Conservation (phyloP, 2,113 vertebrate genomes). For the Cochlearius cochlearius region DNA sequence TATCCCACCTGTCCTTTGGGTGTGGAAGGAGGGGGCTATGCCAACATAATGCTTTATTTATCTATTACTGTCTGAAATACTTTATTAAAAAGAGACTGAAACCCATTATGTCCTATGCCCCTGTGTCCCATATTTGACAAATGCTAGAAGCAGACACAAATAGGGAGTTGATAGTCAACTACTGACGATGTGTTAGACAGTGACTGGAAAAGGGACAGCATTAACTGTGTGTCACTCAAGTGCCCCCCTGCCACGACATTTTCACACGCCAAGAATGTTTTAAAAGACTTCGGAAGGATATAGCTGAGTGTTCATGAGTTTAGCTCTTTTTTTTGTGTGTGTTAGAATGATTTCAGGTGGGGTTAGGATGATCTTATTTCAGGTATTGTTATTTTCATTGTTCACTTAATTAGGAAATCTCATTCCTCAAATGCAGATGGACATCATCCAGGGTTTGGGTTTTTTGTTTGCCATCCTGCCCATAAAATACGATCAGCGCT, state of each 20-base stretch:
- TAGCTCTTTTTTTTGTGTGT: not conserved
- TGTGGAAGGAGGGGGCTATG: not conserved
- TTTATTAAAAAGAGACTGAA: not conserved
- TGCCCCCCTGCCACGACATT: rapidly evolving
- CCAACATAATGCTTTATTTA: not conserved
- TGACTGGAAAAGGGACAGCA: not conserved
- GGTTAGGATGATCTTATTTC: not conserved
- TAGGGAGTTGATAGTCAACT: not conserved
- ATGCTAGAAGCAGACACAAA: not conserved
- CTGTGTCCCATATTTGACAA: not conserved
- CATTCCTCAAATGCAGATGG: not conserved
- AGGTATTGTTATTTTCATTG: not conserved
- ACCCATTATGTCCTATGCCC: not conserved
- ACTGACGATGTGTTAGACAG: not conserved
- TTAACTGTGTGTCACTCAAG: not conserved
- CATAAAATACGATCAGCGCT: not conserved
- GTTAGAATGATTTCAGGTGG: not conserved
- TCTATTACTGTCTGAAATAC: not conserved
- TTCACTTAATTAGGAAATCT: not conserved
- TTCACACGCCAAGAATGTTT: not conserved
- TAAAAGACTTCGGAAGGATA: not conserved
- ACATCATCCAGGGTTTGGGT: not conserved
- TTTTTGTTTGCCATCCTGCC: not conserved
- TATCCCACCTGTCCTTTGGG: not conserved
- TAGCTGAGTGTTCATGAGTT: not conserved